These are phyloP conservation scores for Chorisops tibialis DNA, from an alignment of 2,888 invertebrate genomes.

Conservation along the genomic window DNA sequence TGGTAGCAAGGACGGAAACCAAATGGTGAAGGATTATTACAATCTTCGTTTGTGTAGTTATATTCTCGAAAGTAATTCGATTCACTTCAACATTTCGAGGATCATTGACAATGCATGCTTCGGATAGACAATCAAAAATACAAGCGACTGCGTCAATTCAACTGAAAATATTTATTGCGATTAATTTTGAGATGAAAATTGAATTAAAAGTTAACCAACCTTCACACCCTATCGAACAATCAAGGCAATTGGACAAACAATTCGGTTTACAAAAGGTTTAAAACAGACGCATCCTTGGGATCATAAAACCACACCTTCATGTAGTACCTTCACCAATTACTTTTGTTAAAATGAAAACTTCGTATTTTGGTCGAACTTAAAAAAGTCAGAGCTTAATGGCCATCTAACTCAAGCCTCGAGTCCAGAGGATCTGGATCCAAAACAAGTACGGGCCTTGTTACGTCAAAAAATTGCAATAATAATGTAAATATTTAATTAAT, in stretches of 20 bases:
- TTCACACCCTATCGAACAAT: constrained; percentile 36
- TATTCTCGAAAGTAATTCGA: constrained; percentile 32
- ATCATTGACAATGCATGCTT: constrained; percentile 72
- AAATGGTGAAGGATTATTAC: constrained; percentile 32
- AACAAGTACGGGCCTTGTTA: too few species aligned
- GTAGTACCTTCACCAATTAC: too few species aligned
- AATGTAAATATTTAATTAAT: too few species aligned
- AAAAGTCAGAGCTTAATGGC: too few species aligned
- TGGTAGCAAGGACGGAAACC: too few species aligned
- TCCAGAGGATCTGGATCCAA: too few species aligned
- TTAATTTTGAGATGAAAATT: background rate
- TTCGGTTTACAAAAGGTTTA: constrained; percentile 32
- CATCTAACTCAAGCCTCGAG: too few species aligned
- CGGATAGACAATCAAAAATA: constrained; percentile 75
- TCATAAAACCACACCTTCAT: too few species aligned
- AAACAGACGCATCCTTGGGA: too few species aligned
- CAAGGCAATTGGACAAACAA: constrained; percentile 35
- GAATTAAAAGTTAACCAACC: background rate
- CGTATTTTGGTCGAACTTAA: too few species aligned
- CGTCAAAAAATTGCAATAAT: too few species aligned
- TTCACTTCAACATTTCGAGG: constrained; percentile 47
- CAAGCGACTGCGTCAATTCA: constrained; percentile 81
- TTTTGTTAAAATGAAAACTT: too few species aligned
- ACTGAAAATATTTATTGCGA: constrained; percentile 47
- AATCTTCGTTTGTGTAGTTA: constrained; percentile 29